Conservation (phyloP, 2,113 vertebrate species). For the Aptenodytes forsteri region DNA sequence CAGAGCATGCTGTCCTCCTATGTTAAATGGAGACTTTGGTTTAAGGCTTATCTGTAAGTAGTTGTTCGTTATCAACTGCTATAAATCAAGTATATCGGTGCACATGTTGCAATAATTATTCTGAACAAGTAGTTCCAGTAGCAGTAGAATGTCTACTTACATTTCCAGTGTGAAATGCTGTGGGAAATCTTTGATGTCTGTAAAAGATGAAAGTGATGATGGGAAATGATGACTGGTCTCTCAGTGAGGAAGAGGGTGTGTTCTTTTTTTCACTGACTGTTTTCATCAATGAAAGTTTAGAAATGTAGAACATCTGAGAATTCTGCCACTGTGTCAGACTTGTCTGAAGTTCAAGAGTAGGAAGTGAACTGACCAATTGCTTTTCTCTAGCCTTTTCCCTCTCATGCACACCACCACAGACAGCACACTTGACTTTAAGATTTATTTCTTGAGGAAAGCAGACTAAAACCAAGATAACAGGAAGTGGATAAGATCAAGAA, state of each 20-base stretch:
- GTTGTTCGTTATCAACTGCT: background rate
- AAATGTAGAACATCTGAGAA: background rate
- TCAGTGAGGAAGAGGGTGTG: background rate
- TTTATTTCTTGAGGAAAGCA: background rate
- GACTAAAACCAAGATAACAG: background rate
- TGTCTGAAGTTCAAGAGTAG: background rate
- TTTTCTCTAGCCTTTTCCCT: background rate
- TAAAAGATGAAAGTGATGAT: background rate
- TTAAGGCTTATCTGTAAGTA: background rate
- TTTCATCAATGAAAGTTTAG: background rate
- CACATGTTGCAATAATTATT: background rate
- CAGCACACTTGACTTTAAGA: background rate
- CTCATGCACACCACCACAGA: background rate
- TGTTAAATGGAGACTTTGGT: background rate
- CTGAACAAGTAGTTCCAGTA: background rate
- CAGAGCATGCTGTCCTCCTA: accelerated
- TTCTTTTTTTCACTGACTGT: background rate
- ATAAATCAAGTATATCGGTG: background rate
- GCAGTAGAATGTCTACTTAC: background rate
- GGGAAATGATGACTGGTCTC: background rate
- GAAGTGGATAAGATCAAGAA: background rate
- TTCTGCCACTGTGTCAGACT: background rate
- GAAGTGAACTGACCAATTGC: background rate
- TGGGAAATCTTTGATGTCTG: background rate
- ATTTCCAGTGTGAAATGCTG: background rate